Conservation (phyloP, 2,888 invertebrate species). For the Latheticus oryzae region DNA sequence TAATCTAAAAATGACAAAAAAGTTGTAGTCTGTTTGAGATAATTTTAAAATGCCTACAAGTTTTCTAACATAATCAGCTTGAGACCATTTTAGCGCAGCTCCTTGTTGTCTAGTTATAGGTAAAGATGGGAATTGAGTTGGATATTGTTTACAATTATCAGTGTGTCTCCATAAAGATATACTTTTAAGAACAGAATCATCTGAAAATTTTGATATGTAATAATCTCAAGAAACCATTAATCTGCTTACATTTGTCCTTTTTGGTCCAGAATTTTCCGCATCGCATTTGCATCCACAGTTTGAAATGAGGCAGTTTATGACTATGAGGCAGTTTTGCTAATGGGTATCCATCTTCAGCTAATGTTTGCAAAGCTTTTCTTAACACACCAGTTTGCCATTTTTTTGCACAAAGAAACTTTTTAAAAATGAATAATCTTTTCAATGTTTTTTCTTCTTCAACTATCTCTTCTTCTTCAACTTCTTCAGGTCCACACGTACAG, state of each 20-base stretch:
- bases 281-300: slow-evolving; percentile 61
- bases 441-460: slow-evolving; percentile 28
- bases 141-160: slow-evolving; percentile 45
- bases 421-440: slow-evolving; percentile 48
- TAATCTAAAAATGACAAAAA: slow-evolving; percentile 44
- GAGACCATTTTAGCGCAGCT: slow-evolving; percentile 52
- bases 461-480: slow-evolving; percentile 20
- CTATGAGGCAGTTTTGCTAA: slow-evolving; percentile 61
- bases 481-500: slow-evolving; percentile 27
- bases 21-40: no score
- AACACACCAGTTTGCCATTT: slow-evolving; percentile 52
- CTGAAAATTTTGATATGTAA: slow-evolving; percentile 42
- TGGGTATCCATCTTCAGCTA: slow-evolving; percentile 63
- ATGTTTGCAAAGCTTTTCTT: slow-evolving; percentile 48
- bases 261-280: slow-evolving; percentile 55
- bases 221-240: no score
- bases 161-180: slow-evolving; percentile 52
- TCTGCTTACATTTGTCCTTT: slow-evolving; percentile 49
- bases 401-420: slow-evolving; percentile 44
- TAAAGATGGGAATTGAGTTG: slow-evolving; percentile 40
- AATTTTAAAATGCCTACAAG: slow-evolving; percentile 42
- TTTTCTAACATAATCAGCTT: slow-evolving; percentile 48
- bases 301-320: slow-evolving; percentile 61
- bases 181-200: slow-evolving; percentile 37
- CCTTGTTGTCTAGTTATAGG: slow-evolving; percentile 44